These are phyloP conservation scores for Stenopsyche tienmushanensis DNA, from an alignment of 1,140 invertebrate species.

Conservation along the genomic window DNA sequence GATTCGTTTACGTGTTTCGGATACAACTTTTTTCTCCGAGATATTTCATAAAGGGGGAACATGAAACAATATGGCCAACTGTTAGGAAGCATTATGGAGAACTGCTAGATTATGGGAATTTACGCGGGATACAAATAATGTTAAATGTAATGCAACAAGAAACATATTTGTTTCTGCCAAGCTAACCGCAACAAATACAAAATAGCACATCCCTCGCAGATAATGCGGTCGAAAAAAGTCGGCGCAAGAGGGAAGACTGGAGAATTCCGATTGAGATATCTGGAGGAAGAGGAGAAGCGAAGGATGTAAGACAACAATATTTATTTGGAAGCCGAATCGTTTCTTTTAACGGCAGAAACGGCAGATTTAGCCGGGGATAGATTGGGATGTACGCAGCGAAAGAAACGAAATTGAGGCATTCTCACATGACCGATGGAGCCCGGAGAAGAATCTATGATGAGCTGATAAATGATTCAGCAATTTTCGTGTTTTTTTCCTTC, in stretches of 20 bases:
- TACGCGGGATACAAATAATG: background rate
- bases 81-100: background rate
- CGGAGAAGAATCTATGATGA: too few relatives aligned
- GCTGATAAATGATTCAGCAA: too few relatives aligned
- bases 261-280: background rate
- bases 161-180: constrained; percentile 12
- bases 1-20: background rate
- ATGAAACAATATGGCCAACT: background rate
- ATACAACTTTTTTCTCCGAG: background rate
- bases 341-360: too few relatives aligned
- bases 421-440: too few relatives aligned
- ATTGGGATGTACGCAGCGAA: too few relatives aligned
- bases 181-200: background rate
- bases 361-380: too few relatives aligned
- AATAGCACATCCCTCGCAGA: background rate
- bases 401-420: too few relatives aligned
- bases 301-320: constrained; percentile 9
- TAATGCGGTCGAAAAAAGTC: background rate
- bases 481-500: too few relatives aligned
- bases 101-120: constrained; percentile 3
- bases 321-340: constrained; percentile 12
- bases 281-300: background rate
- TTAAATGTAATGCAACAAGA: constrained; percentile 19
- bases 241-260: background rate
- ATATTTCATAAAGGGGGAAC: background rate